These are phyloP conservation scores for Catocala sponsa DNA, from an alignment of 2,888 invertebrate species.

Conservation along the genomic window DNA sequence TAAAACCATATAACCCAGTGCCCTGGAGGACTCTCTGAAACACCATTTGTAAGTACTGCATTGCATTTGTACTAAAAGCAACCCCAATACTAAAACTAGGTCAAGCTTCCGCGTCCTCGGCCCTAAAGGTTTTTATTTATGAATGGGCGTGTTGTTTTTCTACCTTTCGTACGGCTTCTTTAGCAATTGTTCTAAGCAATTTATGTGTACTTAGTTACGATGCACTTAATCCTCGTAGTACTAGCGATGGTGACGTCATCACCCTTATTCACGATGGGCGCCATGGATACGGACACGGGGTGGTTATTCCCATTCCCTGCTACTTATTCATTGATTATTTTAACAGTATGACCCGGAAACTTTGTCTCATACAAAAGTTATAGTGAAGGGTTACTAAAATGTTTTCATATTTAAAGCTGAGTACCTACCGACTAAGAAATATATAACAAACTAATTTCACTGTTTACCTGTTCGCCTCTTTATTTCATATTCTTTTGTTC, in stretches of 20 bases:
- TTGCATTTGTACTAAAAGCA: constrained; percentile 38
- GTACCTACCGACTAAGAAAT: neutral
- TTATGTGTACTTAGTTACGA: constrained; percentile 26
- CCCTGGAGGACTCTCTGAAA: constrained; percentile 77
- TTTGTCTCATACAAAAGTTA: neutral
- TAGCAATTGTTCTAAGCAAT: constrained; percentile 36
- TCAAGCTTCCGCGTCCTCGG: constrained; percentile 83
- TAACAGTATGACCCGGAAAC: constrained; percentile 11
- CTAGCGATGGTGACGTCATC: constrained; percentile 56
- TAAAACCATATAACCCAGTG: constrained; percentile 55
- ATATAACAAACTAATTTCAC: neutral
- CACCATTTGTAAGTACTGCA: constrained; percentile 76
- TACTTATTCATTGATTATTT: constrained; percentile 44
- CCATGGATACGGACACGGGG: constrained; percentile 55
- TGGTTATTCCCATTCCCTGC: constrained; percentile 54
- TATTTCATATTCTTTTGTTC: constrained; percentile 12
- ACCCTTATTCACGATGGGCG: constrained; percentile 46
- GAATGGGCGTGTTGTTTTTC: constrained; percentile 72
- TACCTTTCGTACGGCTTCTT: constrained; percentile 41
- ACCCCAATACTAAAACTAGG: constrained; percentile 69
- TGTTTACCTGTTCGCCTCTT: constrained; percentile 3
- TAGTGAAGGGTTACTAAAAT: neutral
- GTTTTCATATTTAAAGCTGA: neutral
- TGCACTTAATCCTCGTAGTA: constrained; percentile 27
- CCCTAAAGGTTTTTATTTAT: constrained; percentile 76